These are phyloP conservation scores for Ormyrus labotus DNA, from an alignment of 2,888 invertebrate genomes.

Conservation along the genomic window DNA sequence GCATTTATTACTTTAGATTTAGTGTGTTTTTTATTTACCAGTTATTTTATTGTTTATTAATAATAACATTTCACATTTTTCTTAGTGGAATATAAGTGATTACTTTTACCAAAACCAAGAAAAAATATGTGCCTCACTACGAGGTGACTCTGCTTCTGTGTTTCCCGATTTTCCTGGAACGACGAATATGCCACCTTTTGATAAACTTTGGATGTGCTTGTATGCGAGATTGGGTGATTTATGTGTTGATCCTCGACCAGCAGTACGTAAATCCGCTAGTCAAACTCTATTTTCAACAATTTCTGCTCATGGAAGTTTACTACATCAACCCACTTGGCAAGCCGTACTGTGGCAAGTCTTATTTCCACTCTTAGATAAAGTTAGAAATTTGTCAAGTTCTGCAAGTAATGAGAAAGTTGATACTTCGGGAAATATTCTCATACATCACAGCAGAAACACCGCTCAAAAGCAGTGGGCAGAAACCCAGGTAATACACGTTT, in stretches of 20 bases:
- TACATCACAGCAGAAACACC: conserved; percentile 98
- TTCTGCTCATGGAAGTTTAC: conserved; percentile 93
- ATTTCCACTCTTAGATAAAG: conserved; percentile 95
- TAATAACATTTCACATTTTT: conserved; percentile 58
- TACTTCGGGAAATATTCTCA: conserved; percentile 94
- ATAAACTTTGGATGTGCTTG: conserved; percentile 97
- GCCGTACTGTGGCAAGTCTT: conserved; percentile 96
- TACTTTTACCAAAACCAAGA: conserved; percentile 97
- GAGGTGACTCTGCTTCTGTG: conserved; percentile 83
- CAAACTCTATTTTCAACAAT: conserved; percentile 99
- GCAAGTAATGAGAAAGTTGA: conserved; percentile 89
- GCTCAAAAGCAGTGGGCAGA: conserved; percentile 99
- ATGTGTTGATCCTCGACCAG: conserved; percentile 96
- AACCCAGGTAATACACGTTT: conserved; percentile 83
- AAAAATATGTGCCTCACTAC: conserved; percentile 85
- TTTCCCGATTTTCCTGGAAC: conserved; percentile 91
- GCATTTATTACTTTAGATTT: too few relatives aligned
- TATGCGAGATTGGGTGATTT: conserved; percentile 91
- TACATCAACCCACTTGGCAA: conserved; percentile 94
- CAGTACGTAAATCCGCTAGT: conserved; percentile 96
- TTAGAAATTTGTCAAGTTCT: conserved; percentile 84
- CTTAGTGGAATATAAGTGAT: conserved; percentile 98
- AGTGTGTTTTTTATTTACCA: too few relatives aligned
- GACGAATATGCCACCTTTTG: conserved; percentile 90
- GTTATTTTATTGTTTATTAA: background rate